Evolutionary conservation across 1,140 invertebrate genomes (phyloP).

Genomic region (Drosophila malerkotliana): DNA sequence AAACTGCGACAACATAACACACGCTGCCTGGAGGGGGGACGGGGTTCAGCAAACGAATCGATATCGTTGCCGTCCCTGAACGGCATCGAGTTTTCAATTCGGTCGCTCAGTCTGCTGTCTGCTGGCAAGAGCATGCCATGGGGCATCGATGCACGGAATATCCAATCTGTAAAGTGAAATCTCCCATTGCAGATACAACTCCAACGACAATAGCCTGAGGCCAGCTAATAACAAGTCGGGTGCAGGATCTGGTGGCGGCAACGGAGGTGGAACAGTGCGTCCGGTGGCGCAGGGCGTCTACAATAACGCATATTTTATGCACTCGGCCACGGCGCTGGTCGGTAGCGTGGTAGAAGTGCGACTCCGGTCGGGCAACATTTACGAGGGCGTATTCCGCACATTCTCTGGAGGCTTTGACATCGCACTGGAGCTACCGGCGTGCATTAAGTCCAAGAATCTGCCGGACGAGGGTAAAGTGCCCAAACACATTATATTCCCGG

Average conservation of each 20-base stretch:
- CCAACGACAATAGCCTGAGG: conserved; percentile 70
- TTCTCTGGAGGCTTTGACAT: conserved; percentile 93
- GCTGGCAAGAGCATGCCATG: neutral
- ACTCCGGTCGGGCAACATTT: conserved; percentile 91
- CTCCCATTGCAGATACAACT: conserved; percentile 60
- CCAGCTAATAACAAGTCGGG: conserved; percentile 62
- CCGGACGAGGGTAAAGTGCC: conserved; percentile 85
- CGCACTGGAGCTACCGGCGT: conserved; percentile 92
- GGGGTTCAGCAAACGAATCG: conserved; percentile 44
- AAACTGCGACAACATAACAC: conserved; percentile 9
- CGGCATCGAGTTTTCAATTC: conserved; percentile 56
- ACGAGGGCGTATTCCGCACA: conserved; percentile 94
- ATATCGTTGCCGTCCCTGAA: conserved; percentile 61
- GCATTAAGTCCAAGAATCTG: conserved; percentile 88
- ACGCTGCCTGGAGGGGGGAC: neutral
- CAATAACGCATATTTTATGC: conserved; percentile 94
- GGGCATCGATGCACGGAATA: neutral
- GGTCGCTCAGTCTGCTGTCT: conserved; percentile 9
- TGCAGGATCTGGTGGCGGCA: conserved; percentile 65
- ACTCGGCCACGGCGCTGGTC: conserved; percentile 91
- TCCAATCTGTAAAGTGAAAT: neutral
- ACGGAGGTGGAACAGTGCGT: conserved; percentile 82
- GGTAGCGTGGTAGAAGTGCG: conserved; percentile 92
- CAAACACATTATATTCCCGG: conserved; percentile 94
- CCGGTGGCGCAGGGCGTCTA: conserved; percentile 91